These are phyloP conservation scores for Hestina assimilis DNA, from an alignment of 1,140 invertebrate species.

Conservation along the genomic window DNA sequence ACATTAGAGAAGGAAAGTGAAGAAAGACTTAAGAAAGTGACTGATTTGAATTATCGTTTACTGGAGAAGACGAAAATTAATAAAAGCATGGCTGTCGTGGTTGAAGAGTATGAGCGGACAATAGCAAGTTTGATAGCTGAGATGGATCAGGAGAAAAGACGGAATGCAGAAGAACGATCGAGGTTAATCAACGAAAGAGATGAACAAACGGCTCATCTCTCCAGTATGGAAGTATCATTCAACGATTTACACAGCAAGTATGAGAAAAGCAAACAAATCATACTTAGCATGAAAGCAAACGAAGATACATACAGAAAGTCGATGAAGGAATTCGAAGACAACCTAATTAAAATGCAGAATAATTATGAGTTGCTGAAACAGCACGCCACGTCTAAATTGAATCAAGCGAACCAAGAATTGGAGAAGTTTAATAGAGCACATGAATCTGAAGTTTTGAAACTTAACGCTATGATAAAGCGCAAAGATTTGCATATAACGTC, in stretches of 20 bases:
- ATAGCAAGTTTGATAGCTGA: slow-evolving; percentile 82
- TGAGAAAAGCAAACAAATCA: slow-evolving; percentile 72
- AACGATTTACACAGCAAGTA: slow-evolving; percentile 85
- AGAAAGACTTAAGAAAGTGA: slow-evolving; percentile 57
- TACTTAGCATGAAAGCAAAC: slow-evolving; percentile 67
- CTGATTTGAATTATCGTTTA: slow-evolving; percentile 56
- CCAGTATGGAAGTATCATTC: slow-evolving; percentile 87
- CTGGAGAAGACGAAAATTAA: slow-evolving; percentile 59
- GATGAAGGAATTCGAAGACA: slow-evolving; percentile 65
- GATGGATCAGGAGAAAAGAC: slow-evolving; percentile 79
- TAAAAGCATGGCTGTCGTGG: slow-evolving; percentile 78
- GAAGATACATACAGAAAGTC: slow-evolving; percentile 66
- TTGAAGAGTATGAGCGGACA: slow-evolving; percentile 84
- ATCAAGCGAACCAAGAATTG: slow-evolving; percentile 82
- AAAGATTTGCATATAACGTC: slow-evolving; percentile 84
- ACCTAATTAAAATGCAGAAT: slow-evolving; percentile 66
- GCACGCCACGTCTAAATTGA: slow-evolving; percentile 71
- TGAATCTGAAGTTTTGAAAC: slow-evolving; percentile 83
- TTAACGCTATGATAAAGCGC: slow-evolving; percentile 86
- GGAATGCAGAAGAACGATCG: slow-evolving; percentile 61
- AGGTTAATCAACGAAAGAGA: slow-evolving; percentile 79
- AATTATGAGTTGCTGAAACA: slow-evolving; percentile 73
- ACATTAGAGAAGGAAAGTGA: slow-evolving; percentile 49
- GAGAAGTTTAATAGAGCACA: slow-evolving; percentile 82
- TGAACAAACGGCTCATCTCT: slow-evolving; percentile 85